Percentiles rank a stretch among this genome's conserved stretches.
Conservation (phyloP, 2,797 vertebrate genomes). For the Trachurus trachurus region DNA sequence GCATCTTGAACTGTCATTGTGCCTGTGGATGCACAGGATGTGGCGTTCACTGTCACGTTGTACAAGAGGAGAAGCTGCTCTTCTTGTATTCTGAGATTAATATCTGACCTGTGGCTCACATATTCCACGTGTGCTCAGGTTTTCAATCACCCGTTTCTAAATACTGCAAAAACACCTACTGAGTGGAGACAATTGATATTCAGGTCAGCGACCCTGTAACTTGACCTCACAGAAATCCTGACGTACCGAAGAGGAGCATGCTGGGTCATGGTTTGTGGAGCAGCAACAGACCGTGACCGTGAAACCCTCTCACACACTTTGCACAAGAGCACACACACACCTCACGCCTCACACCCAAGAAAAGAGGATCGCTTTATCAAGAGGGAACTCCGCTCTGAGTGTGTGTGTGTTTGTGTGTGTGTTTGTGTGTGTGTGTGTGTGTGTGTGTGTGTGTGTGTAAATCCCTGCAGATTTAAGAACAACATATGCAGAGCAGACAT, state of each 20-base stretch:
- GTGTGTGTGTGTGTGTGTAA: constrained; percentile 15
- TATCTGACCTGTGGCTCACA: background rate
- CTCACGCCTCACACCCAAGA: constrained; percentile 1
- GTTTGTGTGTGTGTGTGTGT: constrained; percentile 19
- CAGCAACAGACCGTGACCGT: constrained; percentile 25
- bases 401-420: constrained; percentile 9
- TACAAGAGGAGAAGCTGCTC: background rate
- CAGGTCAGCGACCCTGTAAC: background rate
- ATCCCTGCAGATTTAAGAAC: constrained; percentile 23
- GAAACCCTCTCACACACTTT: constrained; percentile 16
- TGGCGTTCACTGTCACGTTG: background rate
- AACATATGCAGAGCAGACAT: constrained; percentile 56
- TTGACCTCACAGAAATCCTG: background rate
- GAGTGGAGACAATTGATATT: background rate
- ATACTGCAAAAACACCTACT: background rate
- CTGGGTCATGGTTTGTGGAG: constrained; percentile 38
- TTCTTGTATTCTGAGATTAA: background rate
- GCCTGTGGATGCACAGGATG: background rate
- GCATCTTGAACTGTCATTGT: background rate
- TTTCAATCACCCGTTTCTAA: background rate
- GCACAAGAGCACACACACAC: constrained; percentile 17
- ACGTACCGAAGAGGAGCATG: constrained; percentile 6
- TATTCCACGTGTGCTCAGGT: background rate
- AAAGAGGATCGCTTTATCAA: background rate
- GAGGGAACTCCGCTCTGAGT: background rate